Evolutionary conservation across 2,113 vertebrate species (phyloP).

Genomic region (Chaetodon auriga): DNA sequence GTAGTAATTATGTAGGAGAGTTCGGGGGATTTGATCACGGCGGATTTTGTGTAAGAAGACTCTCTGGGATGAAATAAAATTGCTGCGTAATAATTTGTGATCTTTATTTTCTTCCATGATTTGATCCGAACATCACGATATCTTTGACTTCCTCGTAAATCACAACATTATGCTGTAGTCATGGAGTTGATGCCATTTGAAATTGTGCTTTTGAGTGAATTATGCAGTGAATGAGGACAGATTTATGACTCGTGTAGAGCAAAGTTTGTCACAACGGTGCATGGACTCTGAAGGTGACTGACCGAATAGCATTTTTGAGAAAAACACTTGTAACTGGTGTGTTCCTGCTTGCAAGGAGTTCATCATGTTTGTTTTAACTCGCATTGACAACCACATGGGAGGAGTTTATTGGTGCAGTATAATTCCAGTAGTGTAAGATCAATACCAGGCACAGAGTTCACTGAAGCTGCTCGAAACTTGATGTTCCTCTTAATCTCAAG

Average conservation of each 20-base stretch:
- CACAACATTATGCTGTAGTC: conserved; percentile 19
- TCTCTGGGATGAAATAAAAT: conserved; percentile 3
- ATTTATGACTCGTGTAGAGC: not conserved
- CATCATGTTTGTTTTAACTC: conserved; percentile 54
- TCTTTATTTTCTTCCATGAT: conserved; percentile 22
- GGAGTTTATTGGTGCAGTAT: conserved; percentile 40
- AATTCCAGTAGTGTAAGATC: conserved; percentile 33
- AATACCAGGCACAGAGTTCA: conserved; percentile 49
- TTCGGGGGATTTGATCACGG: conserved; percentile 16
- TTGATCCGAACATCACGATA: not conserved
- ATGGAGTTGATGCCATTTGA: conserved; percentile 29
- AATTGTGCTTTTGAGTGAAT: conserved; percentile 37
- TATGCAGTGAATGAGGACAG: not conserved
- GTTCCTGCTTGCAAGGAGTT: not conserved
- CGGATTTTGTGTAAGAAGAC: conserved; percentile 8
- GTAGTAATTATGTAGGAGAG: not conserved
- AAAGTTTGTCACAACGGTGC: not conserved
- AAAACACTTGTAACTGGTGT: not conserved
- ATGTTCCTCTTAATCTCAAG: conserved; percentile 29
- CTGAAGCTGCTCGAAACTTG: conserved; percentile 19
- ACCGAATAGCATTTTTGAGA: not conserved
- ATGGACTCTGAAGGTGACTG: not conserved
- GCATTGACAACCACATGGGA: conserved; percentile 20
- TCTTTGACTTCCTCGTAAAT: conserved; percentile 41
- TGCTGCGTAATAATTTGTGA: conserved; percentile 21